Conservation (phyloP, 2,797 vertebrate genomes). For the Cephalopachus bancanus region DNA sequence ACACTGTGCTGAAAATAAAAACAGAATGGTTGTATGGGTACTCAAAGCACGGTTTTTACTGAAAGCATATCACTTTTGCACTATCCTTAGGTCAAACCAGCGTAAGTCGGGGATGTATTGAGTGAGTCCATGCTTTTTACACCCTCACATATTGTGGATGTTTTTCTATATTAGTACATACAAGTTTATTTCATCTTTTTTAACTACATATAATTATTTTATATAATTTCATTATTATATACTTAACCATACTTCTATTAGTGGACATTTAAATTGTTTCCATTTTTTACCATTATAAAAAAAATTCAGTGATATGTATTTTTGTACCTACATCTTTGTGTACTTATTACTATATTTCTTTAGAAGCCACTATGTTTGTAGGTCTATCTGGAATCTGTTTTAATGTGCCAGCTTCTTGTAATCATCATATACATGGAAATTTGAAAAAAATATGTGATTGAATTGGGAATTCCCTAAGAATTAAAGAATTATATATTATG, state of each 20-base stretch:
- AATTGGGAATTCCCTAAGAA: constrained; percentile 45
- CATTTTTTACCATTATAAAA: constrained; percentile 34
- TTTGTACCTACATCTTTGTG: constrained; percentile 23
- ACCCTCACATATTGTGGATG: neutral
- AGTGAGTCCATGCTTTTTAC: neutral
- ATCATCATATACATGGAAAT: neutral
- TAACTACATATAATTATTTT: neutral
- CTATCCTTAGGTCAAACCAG: neutral
- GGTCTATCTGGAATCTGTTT: neutral
- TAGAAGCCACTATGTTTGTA: neutral
- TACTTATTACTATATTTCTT: constrained; percentile 26
- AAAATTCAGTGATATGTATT: constrained; percentile 31
- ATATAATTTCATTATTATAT: neutral
- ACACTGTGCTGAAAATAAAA: neutral
- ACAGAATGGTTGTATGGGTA: neutral
- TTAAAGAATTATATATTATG: neutral
- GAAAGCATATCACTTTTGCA: neutral
- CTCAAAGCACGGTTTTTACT: neutral
- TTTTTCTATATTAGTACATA: constrained; percentile 20
- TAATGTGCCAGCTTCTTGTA: neutral
- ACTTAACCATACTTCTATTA: neutral
- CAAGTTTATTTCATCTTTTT: constrained; percentile 37
- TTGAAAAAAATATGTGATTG: constrained; percentile 36
- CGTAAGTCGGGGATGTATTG: neutral
- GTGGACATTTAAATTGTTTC: neutral